A percentile compares a stretch with the other conserved stretches of the same genome.
These are phyloP conservation scores for Grapholita molesta DNA, from an alignment of 1,140 invertebrate genomes.

Conservation along the genomic window DNA sequence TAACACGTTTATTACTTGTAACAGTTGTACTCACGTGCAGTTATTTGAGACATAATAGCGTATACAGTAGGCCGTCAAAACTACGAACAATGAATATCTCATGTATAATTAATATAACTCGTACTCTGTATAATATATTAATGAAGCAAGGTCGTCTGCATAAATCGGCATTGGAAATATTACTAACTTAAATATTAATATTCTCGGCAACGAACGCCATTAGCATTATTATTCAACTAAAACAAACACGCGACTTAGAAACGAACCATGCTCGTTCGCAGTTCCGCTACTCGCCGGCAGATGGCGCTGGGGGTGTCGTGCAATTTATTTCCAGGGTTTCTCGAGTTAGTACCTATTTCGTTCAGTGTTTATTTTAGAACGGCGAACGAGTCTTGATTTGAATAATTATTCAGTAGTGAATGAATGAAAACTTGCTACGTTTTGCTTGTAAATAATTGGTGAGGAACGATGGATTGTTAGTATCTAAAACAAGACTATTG, in stretches of 20 bases:
- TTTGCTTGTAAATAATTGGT: neutral
- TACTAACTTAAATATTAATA: constrained; percentile 14
- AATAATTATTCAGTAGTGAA: constrained; percentile 12
- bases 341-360: neutral
- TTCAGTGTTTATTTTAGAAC: constrained; percentile 13
- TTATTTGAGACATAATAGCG: neutral
- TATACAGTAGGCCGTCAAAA: constrained; percentile 42
- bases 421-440: constrained; percentile 10
- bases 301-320: constrained; percentile 45
- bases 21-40: neutral
- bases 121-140: constrained; percentile 44
- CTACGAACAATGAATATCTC: constrained; percentile 54
- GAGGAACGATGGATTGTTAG: neutral
- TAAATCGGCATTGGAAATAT: constrained; percentile 37
- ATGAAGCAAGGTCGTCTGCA: constrained; percentile 69
- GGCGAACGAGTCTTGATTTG: constrained; percentile 9
- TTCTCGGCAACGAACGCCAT: neutral
- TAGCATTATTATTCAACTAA: constrained; percentile 15
- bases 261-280: constrained; percentile 18
- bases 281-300: constrained; percentile 58
- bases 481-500: neutral
- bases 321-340: neutral
- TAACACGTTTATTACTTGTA: neutral
- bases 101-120: constrained; percentile 63
- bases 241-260: neutral